Conservation (phyloP, 1,140 invertebrate species). For the Drosophila virilis region DNA sequence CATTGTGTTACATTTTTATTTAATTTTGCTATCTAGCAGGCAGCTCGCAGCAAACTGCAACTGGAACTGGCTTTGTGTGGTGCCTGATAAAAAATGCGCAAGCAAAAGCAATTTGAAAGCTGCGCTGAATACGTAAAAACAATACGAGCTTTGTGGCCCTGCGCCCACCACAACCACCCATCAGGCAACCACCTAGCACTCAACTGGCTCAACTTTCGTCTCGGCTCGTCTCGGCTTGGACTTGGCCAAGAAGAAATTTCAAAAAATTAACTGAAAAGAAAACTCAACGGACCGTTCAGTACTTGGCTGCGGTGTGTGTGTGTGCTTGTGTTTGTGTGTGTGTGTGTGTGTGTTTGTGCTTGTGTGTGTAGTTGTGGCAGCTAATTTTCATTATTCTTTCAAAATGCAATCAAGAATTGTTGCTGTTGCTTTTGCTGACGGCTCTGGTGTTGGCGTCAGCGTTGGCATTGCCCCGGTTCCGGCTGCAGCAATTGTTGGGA, state of each 20-base stretch:
- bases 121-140: constrained; percentile 79
- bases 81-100: constrained; percentile 74
- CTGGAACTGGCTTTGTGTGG: constrained; percentile 53
- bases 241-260: constrained; percentile 38
- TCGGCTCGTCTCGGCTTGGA: constrained; percentile 18
- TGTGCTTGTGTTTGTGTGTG: constrained; percentile 1
- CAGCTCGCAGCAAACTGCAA: constrained; percentile 34
- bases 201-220: constrained; percentile 20
- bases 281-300: constrained; percentile 52
- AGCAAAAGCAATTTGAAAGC: constrained; percentile 79
- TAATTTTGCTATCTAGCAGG: constrained; percentile 72
- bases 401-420: constrained; percentile 81
- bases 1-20: constrained; percentile 81
- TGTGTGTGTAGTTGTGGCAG: constrained; percentile 66
- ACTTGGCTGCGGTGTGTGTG: constrained; percentile 15
- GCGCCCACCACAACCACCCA: not conserved
- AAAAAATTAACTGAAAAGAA: constrained; percentile 69
- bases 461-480: constrained; percentile 16
- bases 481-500: constrained; percentile 15
- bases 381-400: constrained; percentile 82
- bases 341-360: constrained; percentile 29
- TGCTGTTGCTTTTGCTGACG: constrained; percentile 34
- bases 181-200: not conserved
- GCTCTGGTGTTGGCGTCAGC: not conserved
- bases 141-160: constrained; percentile 49